Base-by-base conservation (phyloP, 2,888 invertebrate species). In the Machimus rusticus region DNA sequence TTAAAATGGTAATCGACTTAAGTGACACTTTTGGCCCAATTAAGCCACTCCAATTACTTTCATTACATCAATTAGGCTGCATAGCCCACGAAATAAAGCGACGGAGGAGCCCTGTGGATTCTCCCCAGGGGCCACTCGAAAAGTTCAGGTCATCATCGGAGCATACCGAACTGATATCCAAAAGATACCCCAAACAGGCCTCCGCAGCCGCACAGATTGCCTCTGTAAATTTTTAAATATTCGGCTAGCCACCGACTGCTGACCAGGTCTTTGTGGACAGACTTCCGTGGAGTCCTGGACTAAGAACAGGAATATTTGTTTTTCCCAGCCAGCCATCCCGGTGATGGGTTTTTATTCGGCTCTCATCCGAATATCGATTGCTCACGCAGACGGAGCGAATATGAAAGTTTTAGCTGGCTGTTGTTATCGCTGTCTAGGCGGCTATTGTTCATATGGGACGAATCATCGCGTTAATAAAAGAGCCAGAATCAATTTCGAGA, bases 381-480 rank as follows among this genome's bases (percentile, higher is more conserved):
- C 19, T 8, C 66, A 34, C 39, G 37, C 43, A 81, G 51, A 81
- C 46, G 19, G 9, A 34, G 46, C 28, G 31, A 57, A 74, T 84
- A 84, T 84, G 66, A 74, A 84, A 43, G 23, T 84, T 84, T 81
- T 66, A 66, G 66, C 37, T 84, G 37, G n/a, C 39, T 74, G 16
- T 34, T 84, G 84, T 84, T 74, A 74, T 39, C 84, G 39, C 19
- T 28, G 84, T 84, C 84, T 84, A 39, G 84, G 19, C 84, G 31
- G 23, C 66, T 39, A 84, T 84, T 84, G 84, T 84, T 66, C 84
- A 84, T 84, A 74, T 74, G 14, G 16, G 74, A 14, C 66, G 66
- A 84, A 84, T 84, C 84, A 84, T 43, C 81, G 66, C 28, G 84
- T 74, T 84, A 84, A 84, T 84, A 84, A 84, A 84, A 34, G 66